Base-by-base conservation (phyloP, 2,797 vertebrate species). In the Ceryle rudis region DNA sequence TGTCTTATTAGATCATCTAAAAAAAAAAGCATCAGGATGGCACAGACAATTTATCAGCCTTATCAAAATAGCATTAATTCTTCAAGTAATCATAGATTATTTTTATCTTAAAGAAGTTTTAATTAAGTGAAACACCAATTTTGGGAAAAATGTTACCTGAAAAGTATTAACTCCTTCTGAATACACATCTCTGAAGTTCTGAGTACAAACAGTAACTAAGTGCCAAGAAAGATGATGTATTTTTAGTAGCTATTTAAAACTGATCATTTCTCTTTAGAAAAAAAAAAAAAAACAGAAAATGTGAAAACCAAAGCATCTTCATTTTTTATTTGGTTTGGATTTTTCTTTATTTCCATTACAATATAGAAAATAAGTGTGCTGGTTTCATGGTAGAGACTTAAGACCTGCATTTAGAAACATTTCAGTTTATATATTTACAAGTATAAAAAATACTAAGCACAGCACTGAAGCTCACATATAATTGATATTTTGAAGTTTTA, bases 261-360 rank as follows among this genome's bases (percentile, higher is more conserved):
- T 18, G 3, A 42, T 15, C 6, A 9, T 41, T 89, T 81, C 89
- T 54, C 54, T 61, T 75, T 42, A 51, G 13, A 71, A 89, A 86
- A 20, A 46, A 80, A 79, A 6, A 7, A 10, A 49, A 52, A 52
- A 29, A 51, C 17, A 11, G 57, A 72, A 71, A 57, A 5, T n/a
- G 14, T 65, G 14, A 39, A 39, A 93, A 71, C 20, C 7, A 57
- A 61, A 71, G 17, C 7, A 60, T 51, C 49, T 77, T 69, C 9
- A 5, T 14, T 57, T 22, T 31, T 21, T 29, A 6, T 5, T 35
- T 54, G 3, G 4, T 33, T 25, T 5, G 2, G 3, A 2, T 10
- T 67, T 25, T 42, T 62, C 26, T 13, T 16, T 4, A 60, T 46
- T 71, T 55, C 21, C 10, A 42, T 44, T 70, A 86, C 89, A 75